A percentile compares a stretch with the other conserved stretches of the same genome.
Conservation (phyloP, 2,113 vertebrate species). For the cat (Felis catus) region DNA sequence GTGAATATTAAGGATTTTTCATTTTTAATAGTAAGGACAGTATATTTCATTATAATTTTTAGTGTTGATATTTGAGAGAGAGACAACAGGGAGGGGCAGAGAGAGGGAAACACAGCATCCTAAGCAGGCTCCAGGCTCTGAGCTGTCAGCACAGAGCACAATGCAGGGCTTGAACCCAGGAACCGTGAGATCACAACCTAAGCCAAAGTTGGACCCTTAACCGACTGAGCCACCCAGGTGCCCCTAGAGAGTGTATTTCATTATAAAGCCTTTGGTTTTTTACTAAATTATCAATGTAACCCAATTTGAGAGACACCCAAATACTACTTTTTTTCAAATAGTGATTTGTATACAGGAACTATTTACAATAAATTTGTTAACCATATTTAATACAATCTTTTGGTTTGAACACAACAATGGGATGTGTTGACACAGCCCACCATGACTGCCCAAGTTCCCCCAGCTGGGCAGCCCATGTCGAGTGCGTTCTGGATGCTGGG, state of each 20-base stretch:
- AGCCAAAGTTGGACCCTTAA: too few relatives aligned
- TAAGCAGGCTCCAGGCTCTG: too few relatives aligned
- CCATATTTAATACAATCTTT: not conserved
- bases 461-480: accelerated
- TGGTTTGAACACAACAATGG: not conserved
- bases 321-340: not conserved
- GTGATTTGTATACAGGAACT: not conserved
- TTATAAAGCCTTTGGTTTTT: not conserved
- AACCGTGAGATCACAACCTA: too few relatives aligned
- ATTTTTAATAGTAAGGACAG: not conserved
- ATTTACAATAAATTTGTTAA: not conserved
- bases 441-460: not conserved
- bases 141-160: too few relatives aligned
- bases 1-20: not conserved
- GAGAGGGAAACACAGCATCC: too few relatives aligned
- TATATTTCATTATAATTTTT: not conserved
- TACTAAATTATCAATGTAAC: not conserved
- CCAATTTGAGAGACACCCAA: not conserved
- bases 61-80: too few relatives aligned
- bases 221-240: too few relatives aligned
- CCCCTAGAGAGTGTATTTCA: not conserved
- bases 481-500: not conserved
- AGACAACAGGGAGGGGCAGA: too few relatives aligned
- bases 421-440: not conserved
- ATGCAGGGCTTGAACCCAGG: too few relatives aligned